These are phyloP conservation scores for Eurypyga helias DNA, from an alignment of 2,113 vertebrate species.

Conservation along the genomic window DNA sequence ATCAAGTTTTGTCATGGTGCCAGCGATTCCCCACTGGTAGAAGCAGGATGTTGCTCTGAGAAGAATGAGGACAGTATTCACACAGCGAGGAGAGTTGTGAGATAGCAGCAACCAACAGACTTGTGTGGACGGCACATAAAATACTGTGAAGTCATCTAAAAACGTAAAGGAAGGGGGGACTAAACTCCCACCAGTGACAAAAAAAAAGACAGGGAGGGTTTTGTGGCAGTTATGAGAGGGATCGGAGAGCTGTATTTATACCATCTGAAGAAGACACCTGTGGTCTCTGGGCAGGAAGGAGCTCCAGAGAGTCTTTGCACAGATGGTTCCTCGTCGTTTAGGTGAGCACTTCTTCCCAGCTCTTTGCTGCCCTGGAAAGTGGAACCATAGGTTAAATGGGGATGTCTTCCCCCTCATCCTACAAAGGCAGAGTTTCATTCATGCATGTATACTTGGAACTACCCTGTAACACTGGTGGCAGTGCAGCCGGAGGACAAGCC, in stretches of 20 bases:
- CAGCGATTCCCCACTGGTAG: neutral
- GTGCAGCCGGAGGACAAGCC: neutral
- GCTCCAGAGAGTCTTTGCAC: neutral
- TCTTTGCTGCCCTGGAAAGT: neutral
- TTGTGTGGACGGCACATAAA: neutral
- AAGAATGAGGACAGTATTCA: neutral
- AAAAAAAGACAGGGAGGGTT: neutral
- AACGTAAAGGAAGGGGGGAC: accelerated
- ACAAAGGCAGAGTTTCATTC: neutral
- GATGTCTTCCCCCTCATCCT: neutral
- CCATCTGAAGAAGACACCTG: neutral
- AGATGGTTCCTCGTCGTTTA: neutral
- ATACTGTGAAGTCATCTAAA: neutral
- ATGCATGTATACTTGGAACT: accelerated
- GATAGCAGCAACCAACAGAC: neutral
- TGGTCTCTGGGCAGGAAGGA: neutral
- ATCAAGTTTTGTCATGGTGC: neutral
- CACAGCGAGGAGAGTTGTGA: neutral
- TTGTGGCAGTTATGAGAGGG: neutral
- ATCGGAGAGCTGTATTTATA: neutral
- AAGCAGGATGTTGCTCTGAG: neutral
- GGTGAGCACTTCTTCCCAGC: neutral
- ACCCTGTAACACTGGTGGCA: neutral
- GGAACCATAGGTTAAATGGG: neutral
- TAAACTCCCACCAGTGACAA: neutral